Evolutionary conservation across 2,113 vertebrate genomes (phyloP).

Genomic region (Atherinomorus stipes): DNA sequence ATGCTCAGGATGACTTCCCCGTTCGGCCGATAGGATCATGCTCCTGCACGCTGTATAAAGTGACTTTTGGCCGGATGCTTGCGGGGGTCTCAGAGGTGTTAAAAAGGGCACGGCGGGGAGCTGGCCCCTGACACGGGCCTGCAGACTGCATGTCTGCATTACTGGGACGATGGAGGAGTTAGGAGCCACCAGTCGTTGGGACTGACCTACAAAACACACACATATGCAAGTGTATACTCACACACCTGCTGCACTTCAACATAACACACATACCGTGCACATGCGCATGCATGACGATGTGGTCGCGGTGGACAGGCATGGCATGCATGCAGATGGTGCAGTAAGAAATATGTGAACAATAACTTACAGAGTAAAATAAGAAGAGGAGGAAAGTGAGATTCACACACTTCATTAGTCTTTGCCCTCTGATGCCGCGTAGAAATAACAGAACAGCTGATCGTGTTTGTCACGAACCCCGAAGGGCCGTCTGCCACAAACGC

Average conservation of each 20-base stretch:
- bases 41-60: constrained; percentile 45
- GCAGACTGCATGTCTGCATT: constrained; percentile 76
- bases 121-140: constrained; percentile 51
- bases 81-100: constrained; percentile 64
- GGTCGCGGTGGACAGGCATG: constrained; percentile 9
- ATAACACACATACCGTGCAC: constrained; percentile 34
- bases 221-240: background rate
- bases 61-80: constrained; percentile 60
- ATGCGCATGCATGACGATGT: constrained; percentile 18
- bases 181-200: constrained; percentile 57
- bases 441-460: no score
- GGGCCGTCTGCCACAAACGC: no score
- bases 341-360: constrained; percentile 39
- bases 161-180: constrained; percentile 50
- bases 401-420: no score
- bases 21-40: constrained; percentile 11
- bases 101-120: constrained; percentile 58
- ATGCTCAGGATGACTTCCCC: background rate
- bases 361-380: constrained; percentile 22
- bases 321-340: constrained; percentile 25
- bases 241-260: constrained; percentile 67
- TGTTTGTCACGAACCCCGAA: no score
- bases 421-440: no score
- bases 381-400: background rate
- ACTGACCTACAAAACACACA: constrained; percentile 27